Evolutionary conservation across 2,113 vertebrate species (phyloP).

Genomic region (Reinhardtius hippoglossoides): DNA sequence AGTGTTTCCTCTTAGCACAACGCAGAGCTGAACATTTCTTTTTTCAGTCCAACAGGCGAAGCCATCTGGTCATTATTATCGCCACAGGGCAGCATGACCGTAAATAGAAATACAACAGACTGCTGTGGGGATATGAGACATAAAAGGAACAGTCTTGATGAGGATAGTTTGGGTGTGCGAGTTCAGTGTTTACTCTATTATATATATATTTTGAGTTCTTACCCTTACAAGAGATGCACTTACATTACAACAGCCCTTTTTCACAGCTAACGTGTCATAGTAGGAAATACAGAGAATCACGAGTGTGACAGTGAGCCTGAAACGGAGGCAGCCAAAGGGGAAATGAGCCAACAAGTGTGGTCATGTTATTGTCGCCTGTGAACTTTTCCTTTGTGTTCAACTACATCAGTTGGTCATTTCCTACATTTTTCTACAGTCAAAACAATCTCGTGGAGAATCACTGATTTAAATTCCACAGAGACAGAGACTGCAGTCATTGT

Average conservation of each 20-base stretch:
- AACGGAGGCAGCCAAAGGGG: too few species aligned
- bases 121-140: conserved; percentile 15
- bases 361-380: too few species aligned
- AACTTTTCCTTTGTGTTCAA: too few species aligned
- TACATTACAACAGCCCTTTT: too few species aligned
- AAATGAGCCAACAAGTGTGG: too few species aligned
- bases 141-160: background rate
- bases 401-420: too few species aligned
- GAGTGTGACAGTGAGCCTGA: too few species aligned
- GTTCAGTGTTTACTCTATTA: background rate
- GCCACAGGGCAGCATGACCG: conserved; percentile 16
- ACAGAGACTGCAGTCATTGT: background rate
- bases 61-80: conserved; percentile 56
- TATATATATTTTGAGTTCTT: background rate
- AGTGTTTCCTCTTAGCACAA: background rate
- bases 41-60: conserved; percentile 17
- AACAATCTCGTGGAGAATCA: background rate
- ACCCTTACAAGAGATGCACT: too few species aligned
- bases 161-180: background rate
- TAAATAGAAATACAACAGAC: conserved; percentile 31
- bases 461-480: conserved; percentile 14
- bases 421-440: background rate
- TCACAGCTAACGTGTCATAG: too few species aligned
- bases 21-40: conserved; percentile 9
- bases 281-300: too few species aligned